Evolutionary conservation across 2,113 vertebrate genomes (phyloP).

Genomic region (Stomatorhinus ivindoensis): DNA sequence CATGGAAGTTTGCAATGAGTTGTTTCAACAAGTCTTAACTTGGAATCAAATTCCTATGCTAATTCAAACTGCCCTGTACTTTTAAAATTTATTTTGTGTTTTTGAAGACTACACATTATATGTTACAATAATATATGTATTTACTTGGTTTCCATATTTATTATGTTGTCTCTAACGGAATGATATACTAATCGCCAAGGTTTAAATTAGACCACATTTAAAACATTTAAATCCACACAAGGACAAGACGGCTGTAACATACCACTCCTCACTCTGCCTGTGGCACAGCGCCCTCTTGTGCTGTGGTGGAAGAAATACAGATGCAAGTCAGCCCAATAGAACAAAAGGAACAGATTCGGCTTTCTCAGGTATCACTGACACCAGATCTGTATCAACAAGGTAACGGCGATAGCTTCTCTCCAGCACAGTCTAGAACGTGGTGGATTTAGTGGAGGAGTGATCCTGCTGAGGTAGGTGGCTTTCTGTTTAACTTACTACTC

Average conservation of each 20-base stretch:
- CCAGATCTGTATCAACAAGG: constrained; percentile 15
- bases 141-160: no score
- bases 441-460: constrained; percentile 12
- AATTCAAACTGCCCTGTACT: background rate
- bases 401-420: background rate
- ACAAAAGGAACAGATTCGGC: constrained; percentile 12
- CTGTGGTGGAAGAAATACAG: background rate
- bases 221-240: background rate
- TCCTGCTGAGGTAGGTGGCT: constrained; percentile 14
- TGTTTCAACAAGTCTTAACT: background rate
- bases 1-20: background rate
- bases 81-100: background rate
- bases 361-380: constrained; percentile 20
- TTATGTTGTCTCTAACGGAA: background rate
- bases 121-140: background rate
- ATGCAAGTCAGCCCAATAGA: background rate
- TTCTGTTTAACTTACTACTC: background rate
- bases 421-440: background rate
- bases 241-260: background rate
- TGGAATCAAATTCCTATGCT: background rate
- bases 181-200: background rate
- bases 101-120: background rate
- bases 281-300: background rate
- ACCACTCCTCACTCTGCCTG: background rate
- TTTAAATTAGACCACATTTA: background rate